These are phyloP conservation scores for Daphoenositta chrysoptera DNA, from an alignment of 2,113 vertebrate genomes.

Conservation along the genomic window DNA sequence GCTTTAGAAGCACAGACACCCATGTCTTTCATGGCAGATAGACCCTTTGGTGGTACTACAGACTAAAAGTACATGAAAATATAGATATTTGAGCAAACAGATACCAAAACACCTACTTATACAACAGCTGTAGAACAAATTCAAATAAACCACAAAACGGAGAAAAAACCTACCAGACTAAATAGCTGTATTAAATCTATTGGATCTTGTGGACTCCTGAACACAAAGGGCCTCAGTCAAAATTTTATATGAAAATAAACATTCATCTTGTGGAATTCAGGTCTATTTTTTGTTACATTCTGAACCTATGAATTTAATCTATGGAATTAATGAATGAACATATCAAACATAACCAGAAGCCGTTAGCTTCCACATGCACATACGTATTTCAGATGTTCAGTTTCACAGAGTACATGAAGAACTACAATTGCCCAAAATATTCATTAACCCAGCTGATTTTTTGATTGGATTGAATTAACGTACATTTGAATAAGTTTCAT, in stretches of 20 bases:
- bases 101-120: neutral
- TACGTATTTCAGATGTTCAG: neutral
- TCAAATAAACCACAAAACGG: neutral
- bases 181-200: neutral
- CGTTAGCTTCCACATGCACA: rapidly evolving
- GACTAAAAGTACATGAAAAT: neutral
- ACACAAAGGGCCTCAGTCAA: neutral
- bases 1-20: neutral
- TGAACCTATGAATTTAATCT: neutral
- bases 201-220: neutral
- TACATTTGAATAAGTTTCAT: neutral
- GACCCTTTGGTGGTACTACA: neutral
- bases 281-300: neutral
- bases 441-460: neutral
- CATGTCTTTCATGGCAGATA: neutral
- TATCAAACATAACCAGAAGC: neutral
- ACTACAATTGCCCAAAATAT: neutral
- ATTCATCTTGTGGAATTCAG: neutral
- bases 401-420: neutral
- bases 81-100: neutral
- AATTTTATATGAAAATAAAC: neutral
- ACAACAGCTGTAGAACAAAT: rapidly evolving
- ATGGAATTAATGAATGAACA: neutral
- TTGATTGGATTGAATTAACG: neutral
- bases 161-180: neutral